phyloP scores from a whole-genome alignment of 2,797 vertebrate species.

The Zenarchopterus dispar region DNA sequence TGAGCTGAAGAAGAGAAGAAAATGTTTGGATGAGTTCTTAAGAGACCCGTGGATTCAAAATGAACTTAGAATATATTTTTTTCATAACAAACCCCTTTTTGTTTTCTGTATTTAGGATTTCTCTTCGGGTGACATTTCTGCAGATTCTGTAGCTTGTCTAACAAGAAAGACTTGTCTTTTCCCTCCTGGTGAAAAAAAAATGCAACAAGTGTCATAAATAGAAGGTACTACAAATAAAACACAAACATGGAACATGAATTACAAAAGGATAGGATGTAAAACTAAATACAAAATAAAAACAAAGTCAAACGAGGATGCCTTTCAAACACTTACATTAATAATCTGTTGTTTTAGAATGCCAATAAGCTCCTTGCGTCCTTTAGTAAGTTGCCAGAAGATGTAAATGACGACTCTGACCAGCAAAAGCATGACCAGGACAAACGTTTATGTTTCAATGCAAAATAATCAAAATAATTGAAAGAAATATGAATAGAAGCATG shows the following conservation, averaged over 20 bases:
- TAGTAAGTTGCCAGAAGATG: constrained; percentile 89
- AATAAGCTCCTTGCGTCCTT: constrained; percentile 86
- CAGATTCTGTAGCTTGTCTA: constrained; percentile 76
- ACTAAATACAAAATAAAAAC: not conserved
- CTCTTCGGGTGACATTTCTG: constrained; percentile 64
- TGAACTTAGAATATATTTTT: not conserved
- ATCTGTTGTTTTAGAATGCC: constrained; percentile 85
- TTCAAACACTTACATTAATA: constrained; percentile 83
- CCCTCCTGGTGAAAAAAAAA: constrained; percentile 82
- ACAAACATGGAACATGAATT: not conserved
- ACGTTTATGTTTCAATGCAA: not conserved
- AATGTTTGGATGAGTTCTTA: not conserved
- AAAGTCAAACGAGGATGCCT: not conserved
- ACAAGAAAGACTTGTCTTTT: constrained; percentile 90
- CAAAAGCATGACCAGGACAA: not conserved
- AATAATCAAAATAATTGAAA: not conserved
- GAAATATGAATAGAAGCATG: not conserved
- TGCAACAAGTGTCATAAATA: not conserved
- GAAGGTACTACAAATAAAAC: not conserved
- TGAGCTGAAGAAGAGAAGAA: constrained; percentile 35
- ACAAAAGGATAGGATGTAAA: not conserved
- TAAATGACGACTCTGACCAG: constrained; percentile 85
- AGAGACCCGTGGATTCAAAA: not conserved
- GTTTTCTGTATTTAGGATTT: constrained; percentile 46
- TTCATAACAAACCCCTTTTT: constrained; percentile 51